Conservation (phyloP, 2,113 vertebrate species). For the Morone chrysops region DNA sequence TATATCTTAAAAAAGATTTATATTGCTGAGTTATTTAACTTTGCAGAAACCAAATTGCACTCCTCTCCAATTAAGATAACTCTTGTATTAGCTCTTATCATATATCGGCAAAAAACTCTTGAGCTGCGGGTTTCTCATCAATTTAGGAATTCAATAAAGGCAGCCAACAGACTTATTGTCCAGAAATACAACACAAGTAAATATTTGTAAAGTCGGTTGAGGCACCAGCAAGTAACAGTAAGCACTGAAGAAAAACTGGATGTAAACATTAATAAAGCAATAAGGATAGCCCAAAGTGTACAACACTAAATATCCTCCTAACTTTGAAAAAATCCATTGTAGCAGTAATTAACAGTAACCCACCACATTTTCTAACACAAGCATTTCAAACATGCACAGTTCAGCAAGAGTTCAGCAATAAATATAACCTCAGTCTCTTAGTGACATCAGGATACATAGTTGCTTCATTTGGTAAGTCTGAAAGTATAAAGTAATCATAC, state of each 20-base stretch:
- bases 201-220: neutral
- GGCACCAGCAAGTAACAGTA: neutral
- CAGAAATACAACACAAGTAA: neutral
- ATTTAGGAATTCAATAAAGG: slow-evolving; percentile 41
- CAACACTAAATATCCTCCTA: neutral
- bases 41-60: slow-evolving; percentile 50
- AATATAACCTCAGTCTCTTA: neutral
- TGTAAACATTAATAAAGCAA: slow-evolving; percentile 4
- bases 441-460: neutral
- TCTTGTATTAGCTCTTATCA: slow-evolving; percentile 51
- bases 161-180: slow-evolving; percentile 20
- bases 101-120: slow-evolving; percentile 49
- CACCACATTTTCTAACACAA: neutral
- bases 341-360: slow-evolving; percentile 1
- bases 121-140: slow-evolving; percentile 51
- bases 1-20: neutral
- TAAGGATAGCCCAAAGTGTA: neutral
- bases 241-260: neutral
- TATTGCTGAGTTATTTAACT: slow-evolving; percentile 31
- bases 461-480: neutral
- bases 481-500: neutral
- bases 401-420: neutral
- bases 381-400: slow-evolving; percentile 7
- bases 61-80: slow-evolving; percentile 23
- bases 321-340: slow-evolving; percentile 16